A percentile compares a stretch with the other conserved stretches of the same genome.
These are phyloP conservation scores for Aplochiton taeniatus DNA, from an alignment of 2,797 vertebrate species.

Conservation along the genomic window DNA sequence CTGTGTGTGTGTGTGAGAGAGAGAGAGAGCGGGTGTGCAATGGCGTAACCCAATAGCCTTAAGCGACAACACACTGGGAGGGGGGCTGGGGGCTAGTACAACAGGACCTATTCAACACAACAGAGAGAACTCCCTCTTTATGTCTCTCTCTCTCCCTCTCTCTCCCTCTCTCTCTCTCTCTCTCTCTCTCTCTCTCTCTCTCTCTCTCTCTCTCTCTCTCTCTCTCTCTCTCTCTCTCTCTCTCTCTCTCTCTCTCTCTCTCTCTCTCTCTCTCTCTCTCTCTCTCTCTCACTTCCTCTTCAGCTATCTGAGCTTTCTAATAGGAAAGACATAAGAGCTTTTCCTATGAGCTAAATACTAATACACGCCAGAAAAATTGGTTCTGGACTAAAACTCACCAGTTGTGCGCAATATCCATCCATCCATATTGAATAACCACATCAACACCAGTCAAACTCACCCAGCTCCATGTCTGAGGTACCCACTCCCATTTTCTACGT, in stretches of 20 bases:
- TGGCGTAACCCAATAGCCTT: constrained; percentile 64
- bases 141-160: constrained; percentile 6
- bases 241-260: neutral
- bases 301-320: too few relatives aligned
- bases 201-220: constrained; percentile 45
- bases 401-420: too few relatives aligned
- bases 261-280: neutral
- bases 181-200: constrained; percentile 12
- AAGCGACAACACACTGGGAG: constrained; percentile 65
- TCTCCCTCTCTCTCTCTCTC: neutral
- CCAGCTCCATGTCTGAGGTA: neutral
- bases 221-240: neutral
- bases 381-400: too few relatives aligned
- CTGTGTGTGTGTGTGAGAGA: constrained; percentile 30
- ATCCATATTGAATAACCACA: too few relatives aligned
- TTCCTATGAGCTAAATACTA: too few relatives aligned
- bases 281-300: too few relatives aligned
- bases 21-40: constrained; percentile 55
- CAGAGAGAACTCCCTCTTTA: constrained; percentile 13
- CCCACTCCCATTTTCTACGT: constrained; percentile 2
- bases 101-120: constrained; percentile 62
- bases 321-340: too few relatives aligned
- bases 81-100: constrained; percentile 49
- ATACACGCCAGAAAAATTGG: too few relatives aligned
- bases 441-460: constrained; percentile 1